phyloP scores from a whole-genome alignment of 2,888 invertebrate species.

The Cephalotes varians region DNA sequence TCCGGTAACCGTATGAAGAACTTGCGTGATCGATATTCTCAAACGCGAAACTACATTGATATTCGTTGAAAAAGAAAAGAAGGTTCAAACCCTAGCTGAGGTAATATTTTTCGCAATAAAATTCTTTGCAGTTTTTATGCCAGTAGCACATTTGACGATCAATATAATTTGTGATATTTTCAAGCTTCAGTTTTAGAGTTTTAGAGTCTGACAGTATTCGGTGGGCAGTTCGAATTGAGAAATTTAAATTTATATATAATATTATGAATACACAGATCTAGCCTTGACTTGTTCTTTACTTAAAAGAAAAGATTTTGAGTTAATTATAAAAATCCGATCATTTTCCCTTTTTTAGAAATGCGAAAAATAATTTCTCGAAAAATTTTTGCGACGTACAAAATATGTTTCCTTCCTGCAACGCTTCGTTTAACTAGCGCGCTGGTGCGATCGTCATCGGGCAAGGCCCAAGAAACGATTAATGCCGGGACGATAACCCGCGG shows the following conservation, averaged over 20 bases:
- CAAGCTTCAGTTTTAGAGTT: too few relatives aligned
- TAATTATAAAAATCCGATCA: neutral
- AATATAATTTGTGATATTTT: too few relatives aligned
- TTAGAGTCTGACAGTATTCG: too few relatives aligned
- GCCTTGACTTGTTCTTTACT: too few relatives aligned
- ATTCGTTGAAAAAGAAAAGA: neutral
- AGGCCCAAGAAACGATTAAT: conserved; percentile 34
- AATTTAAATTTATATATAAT: too few relatives aligned
- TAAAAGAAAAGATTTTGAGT: too few relatives aligned
- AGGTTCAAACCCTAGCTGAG: too few relatives aligned
- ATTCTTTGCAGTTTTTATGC: too few relatives aligned
- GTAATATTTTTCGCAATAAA: too few relatives aligned
- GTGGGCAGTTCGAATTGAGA: too few relatives aligned
- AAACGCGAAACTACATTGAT: neutral
- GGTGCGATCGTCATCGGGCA: conserved; percentile 24
- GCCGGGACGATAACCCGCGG: conserved; percentile 33
- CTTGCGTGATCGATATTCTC: conserved; percentile 4
- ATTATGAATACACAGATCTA: too few relatives aligned
- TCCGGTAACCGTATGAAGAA: conserved; percentile 17
- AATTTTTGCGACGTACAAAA: neutral
- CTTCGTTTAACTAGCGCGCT: conserved; percentile 2
- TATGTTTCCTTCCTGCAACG: neutral
- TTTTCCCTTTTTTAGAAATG: neutral
- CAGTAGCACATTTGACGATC: too few relatives aligned
- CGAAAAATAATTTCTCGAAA: neutral